Conservation (phyloP, 1,140 invertebrate species). For the Heliothis virescens region DNA sequence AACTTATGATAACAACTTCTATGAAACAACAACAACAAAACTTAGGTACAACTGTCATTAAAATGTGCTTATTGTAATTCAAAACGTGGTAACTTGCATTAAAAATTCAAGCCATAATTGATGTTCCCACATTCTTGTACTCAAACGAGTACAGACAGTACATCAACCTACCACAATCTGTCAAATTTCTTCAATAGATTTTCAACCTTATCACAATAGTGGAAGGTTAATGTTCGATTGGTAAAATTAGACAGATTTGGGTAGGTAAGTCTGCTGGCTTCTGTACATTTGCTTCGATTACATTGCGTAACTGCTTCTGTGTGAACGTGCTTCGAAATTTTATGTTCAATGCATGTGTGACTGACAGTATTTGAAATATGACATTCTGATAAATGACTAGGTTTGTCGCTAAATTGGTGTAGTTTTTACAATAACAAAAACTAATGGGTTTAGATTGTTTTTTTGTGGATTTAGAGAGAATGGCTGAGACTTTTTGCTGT, state of each 20-base stretch:
- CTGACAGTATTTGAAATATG: not conserved
- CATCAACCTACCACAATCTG: too few relatives aligned
- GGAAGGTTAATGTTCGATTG: too few relatives aligned
- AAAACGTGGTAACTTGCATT: not conserved
- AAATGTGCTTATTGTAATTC: not conserved
- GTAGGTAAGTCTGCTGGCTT: too few relatives aligned
- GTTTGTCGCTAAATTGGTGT: not conserved
- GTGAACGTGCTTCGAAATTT: slow-evolving; percentile 35
- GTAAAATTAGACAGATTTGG: too few relatives aligned
- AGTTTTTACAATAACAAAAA: not conserved
- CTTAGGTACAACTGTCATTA: not conserved
- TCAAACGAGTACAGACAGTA: not conserved
- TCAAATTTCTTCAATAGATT: too few relatives aligned
- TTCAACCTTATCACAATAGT: too few relatives aligned
- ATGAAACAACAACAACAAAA: not conserved
- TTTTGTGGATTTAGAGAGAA: not conserved
- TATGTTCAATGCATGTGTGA: slow-evolving; percentile 33
- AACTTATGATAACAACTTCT: not conserved
- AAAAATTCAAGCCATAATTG: slow-evolving; percentile 26
- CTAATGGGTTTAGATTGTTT: not conserved
- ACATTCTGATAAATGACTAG: slow-evolving; percentile 12
- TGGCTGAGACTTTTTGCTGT: not conserved
- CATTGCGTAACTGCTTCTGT: slow-evolving; percentile 19
- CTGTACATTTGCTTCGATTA: slow-evolving; percentile 26
- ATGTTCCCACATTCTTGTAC: not conserved